phyloP scores from a whole-genome alignment of 2,888 invertebrate species.

The Hartigia nigra region DNA sequence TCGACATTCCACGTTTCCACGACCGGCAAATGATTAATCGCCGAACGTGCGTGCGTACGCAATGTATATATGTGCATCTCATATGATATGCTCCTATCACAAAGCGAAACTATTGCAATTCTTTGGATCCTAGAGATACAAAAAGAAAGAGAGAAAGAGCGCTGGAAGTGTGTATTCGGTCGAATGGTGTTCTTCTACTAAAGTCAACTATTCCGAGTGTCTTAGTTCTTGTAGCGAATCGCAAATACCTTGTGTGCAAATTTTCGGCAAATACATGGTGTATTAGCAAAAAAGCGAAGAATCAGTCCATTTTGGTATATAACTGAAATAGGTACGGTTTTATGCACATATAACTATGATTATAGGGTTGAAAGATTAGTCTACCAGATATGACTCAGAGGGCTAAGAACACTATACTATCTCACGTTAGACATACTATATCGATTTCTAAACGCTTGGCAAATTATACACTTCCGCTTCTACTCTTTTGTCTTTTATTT shows the following conservation, averaged over 20 bases:
- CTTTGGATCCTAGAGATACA: not conserved
- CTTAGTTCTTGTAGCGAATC: not conserved
- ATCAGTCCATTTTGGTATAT: not conserved
- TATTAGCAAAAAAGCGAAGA: not conserved
- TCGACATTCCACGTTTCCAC: slow-evolving; percentile 1
- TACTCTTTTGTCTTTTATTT: not conserved
- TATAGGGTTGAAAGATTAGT: not conserved
- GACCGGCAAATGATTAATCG: not conserved
- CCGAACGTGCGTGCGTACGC: not conserved
- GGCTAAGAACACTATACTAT: not conserved
- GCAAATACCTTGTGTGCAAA: not conserved
- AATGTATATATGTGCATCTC: not conserved
- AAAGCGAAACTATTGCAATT: not conserved
- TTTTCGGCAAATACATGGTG: no score
- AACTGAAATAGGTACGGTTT: not conserved
- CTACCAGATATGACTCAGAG: not conserved
- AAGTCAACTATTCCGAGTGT: not conserved
- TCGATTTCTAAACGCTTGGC: not conserved
- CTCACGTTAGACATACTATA: not conserved
- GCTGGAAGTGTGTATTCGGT: not conserved
- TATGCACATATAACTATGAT: not conserved
- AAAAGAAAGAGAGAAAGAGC: not conserved
- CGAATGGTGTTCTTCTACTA: not conserved
- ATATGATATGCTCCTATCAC: not conserved
- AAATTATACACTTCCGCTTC: not conserved